Conservation (phyloP, 1,140 invertebrate genomes). For the Mamestra configurata region DNA sequence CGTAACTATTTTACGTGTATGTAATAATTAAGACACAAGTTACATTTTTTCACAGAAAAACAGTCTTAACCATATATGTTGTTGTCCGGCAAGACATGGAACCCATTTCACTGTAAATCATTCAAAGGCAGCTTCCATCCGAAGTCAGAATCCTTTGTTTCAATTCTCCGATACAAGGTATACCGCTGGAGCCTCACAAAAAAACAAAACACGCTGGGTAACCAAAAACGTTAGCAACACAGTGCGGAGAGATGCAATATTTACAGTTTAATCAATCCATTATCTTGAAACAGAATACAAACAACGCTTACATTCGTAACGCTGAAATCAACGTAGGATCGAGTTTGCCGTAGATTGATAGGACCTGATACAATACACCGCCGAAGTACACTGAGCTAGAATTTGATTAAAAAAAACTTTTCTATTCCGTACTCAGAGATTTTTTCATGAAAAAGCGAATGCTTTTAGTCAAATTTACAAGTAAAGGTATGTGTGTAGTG, state of each 20-base stretch:
- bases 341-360: not conserved
- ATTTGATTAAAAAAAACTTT: constrained; percentile 2
- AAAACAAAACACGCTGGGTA: constrained; percentile 12
- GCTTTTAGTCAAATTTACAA: not conserved
- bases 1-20: no score
- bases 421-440: not conserved
- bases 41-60: no score
- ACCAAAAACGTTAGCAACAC: constrained; percentile 11
- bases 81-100: no score
- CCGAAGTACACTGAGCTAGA: not conserved
- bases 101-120: no score
- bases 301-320: constrained; percentile 53
- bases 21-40: no score
- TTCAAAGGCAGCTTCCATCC: not conserved
- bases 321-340: constrained; percentile 55
- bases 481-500: no score
- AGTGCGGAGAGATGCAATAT: constrained; percentile 49
- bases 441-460: not conserved
- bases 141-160: not conserved
- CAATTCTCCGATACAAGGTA: constrained; percentile 22
- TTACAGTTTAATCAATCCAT: constrained; percentile 67
- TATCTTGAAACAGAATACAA: constrained; percentile 59
- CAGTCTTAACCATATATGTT: no score
- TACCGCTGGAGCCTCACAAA: not conserved
- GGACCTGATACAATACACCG: not conserved